Evolutionary conservation across 2,113 vertebrate genomes (phyloP).

Genomic region (Apteryx owenii): DNA sequence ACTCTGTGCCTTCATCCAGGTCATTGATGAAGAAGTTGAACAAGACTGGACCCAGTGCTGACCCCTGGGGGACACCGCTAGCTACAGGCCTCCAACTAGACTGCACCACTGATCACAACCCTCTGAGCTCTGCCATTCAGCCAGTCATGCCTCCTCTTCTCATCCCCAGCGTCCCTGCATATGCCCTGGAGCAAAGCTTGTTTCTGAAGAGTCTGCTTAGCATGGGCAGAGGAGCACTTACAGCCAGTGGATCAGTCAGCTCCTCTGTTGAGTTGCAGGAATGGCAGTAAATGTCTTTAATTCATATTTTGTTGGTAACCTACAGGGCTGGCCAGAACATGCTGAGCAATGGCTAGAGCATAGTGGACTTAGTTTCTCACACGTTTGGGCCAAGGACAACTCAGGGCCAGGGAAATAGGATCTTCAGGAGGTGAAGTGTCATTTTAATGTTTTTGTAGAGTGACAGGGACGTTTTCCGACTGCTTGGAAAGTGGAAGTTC

Average conservation of each 20-base stretch:
- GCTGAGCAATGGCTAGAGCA: neutral
- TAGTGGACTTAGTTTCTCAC: neutral
- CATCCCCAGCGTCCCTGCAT: rapidly evolving
- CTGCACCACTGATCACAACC: too few relatives aligned
- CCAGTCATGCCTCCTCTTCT: neutral
- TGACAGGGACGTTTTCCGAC: neutral
- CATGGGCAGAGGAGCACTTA: neutral
- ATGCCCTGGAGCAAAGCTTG: neutral
- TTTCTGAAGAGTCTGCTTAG: neutral
- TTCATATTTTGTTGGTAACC: neutral
- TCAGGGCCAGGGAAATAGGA: neutral
- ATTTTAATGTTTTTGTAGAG: neutral
- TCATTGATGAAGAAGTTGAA: too few relatives aligned
- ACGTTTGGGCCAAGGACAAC: neutral
- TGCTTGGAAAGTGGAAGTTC: slow-evolving; percentile 32
- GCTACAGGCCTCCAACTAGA: too few relatives aligned
- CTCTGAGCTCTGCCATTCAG: too few relatives aligned
- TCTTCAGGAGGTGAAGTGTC: neutral
- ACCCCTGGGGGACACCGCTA: too few relatives aligned
- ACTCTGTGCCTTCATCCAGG: too few relatives aligned
- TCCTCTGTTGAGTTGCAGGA: neutral
- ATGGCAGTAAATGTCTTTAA: neutral
- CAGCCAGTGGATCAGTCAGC: neutral
- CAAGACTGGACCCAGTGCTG: too few relatives aligned
- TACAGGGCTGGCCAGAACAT: neutral